These are phyloP conservation scores for Melieria picta DNA, from an alignment of 2,888 invertebrate genomes.

Conservation along the genomic window DNA sequence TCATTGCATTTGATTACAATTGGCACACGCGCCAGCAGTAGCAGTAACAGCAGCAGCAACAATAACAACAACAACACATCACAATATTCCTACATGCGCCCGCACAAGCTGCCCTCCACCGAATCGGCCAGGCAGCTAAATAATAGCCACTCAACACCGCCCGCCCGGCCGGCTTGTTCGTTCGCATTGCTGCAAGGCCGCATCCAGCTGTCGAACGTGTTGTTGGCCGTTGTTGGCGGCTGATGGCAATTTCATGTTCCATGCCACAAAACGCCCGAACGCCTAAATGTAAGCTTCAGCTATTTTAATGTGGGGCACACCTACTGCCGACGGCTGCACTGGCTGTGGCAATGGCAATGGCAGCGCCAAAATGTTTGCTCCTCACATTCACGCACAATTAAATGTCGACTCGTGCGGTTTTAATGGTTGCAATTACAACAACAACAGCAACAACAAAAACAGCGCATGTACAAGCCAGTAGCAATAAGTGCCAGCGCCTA, in stretches of 20 bases:
- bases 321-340: no score
- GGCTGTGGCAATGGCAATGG: no score
- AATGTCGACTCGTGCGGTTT: slow-evolving; percentile 33
- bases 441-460: slow-evolving; percentile 6
- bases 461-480: background rate
- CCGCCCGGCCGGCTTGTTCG: background rate
- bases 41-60: background rate
- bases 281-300: no score
- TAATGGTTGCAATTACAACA: slow-evolving; percentile 11
- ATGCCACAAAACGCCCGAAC: no score
- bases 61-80: slow-evolving; percentile 2
- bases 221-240: no score
- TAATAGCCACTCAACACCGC: background rate
- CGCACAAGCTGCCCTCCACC: no score
- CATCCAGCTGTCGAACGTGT: no score
- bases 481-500: no score
- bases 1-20: slow-evolving; percentile 25
- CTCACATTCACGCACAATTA: slow-evolving; percentile 23
- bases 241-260: no score
- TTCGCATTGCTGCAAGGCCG: background rate
- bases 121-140: no score
- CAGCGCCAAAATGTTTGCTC: no score
- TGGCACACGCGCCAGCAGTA: background rate
- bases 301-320: no score
- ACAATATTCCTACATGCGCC: background rate